phyloP scores from a whole-genome alignment of 2,113 vertebrate species.

The Oryzias curvinotus region DNA sequence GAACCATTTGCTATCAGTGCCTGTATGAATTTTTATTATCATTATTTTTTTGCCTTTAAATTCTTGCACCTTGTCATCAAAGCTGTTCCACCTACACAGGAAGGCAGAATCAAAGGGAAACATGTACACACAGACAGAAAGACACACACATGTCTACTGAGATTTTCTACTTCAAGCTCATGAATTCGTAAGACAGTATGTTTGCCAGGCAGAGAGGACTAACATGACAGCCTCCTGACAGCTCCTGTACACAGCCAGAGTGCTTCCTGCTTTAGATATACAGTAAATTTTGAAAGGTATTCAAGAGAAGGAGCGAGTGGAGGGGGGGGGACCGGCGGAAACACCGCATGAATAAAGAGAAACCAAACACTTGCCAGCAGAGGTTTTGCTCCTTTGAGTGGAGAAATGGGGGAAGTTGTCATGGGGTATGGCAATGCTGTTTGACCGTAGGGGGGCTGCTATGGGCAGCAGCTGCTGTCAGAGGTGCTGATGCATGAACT shows the following conservation, averaged over 20 bases:
- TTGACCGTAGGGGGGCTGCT: constrained; percentile 54
- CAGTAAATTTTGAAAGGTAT: constrained; percentile 59
- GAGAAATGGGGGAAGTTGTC: constrained; percentile 58
- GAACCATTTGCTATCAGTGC: constrained; percentile 6
- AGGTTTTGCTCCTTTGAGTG: constrained; percentile 61
- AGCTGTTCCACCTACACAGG: constrained; percentile 26
- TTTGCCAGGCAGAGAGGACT: constrained; percentile 48
- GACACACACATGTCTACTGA: constrained; percentile 30
- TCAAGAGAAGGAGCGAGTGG: constrained; percentile 33
- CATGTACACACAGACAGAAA: constrained; percentile 29
- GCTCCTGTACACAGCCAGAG: constrained; percentile 59
- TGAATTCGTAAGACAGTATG: constrained; percentile 63
- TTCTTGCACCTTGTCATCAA: constrained; percentile 12
- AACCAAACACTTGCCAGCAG: constrained; percentile 57
- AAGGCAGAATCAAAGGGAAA: constrained; percentile 43
- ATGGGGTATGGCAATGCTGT: constrained; percentile 53
- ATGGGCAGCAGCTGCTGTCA: constrained; percentile 69
- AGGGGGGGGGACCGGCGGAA: constrained; percentile 29
- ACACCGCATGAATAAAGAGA: constrained; percentile 70
- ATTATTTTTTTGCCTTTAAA: constrained; percentile 1
- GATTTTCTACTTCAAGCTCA: constrained; percentile 59
- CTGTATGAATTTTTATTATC: background rate
- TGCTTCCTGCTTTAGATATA: constrained; percentile 59
- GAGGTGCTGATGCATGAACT: constrained; percentile 75
- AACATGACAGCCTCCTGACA: constrained; percentile 73